Conservation (phyloP, 1,140 invertebrate species). For the Drosophila subpulchrella region DNA sequence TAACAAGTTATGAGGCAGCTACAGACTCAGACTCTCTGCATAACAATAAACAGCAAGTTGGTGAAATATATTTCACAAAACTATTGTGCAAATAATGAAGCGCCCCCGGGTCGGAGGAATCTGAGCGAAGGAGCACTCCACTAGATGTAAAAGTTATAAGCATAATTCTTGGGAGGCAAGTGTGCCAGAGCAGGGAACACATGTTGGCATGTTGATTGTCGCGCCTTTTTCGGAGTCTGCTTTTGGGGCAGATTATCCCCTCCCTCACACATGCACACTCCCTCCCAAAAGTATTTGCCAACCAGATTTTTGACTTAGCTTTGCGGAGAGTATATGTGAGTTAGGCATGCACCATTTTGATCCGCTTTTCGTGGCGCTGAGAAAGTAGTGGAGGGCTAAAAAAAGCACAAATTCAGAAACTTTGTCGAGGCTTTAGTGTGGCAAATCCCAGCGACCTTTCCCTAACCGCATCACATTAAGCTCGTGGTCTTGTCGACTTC, state of each 20-base stretch:
- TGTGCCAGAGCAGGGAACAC: constrained; percentile 37
- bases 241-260: constrained; percentile 50
- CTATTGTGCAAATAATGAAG: constrained; percentile 72
- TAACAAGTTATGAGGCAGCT: constrained; percentile 73
- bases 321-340: constrained; percentile 26
- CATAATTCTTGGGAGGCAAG: constrained; percentile 41
- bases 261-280: constrained; percentile 7
- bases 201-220: constrained; percentile 78
- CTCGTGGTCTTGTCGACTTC: constrained; percentile 44
- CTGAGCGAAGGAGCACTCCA: background rate
- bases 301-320: constrained; percentile 80
- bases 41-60: constrained; percentile 77
- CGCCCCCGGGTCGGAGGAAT: constrained; percentile 18
- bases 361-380: constrained; percentile 39
- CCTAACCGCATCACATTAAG: constrained; percentile 65
- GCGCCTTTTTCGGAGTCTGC: constrained; percentile 48
- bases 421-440: constrained; percentile 34
- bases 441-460: constrained; percentile 47
- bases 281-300: constrained; percentile 71
- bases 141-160: constrained; percentile 53
- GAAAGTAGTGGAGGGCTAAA: constrained; percentile 28
- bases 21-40: constrained; percentile 34
- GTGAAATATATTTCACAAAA: constrained; percentile 72
- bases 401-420: constrained; percentile 5
- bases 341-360: constrained; percentile 41